Evolutionary conservation across 2,888 invertebrate species (phyloP), one percentile per base, ranked within the genome.

Genomic region (Lacanobia wlatinum): DNA sequence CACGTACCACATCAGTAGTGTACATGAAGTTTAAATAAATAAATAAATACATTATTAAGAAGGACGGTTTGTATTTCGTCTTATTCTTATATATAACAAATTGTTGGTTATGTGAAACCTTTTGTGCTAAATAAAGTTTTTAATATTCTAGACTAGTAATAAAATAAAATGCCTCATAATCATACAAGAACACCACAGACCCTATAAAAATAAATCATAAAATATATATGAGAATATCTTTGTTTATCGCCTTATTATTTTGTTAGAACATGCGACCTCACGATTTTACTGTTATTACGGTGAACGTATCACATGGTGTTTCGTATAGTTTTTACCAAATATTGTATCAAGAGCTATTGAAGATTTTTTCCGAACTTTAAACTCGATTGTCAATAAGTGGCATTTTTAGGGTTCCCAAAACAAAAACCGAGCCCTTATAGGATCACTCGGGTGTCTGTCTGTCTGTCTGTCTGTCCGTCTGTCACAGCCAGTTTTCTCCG

Each of bases 161-260:
- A n/a, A 34, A 34, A 18, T 56, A 56, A 56, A 28, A 56, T 2
- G 3, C 16, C 18, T 28, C 16, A 34, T 34, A 43, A 40, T 40
- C 8, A 8, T 40, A 28, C 0, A 18, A 55, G 18, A 56, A 56
- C 9, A 34, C 9, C 34, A 28, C 55, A 55, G 1, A 28, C 28
- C 28, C 55, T 18, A 18, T 34, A 3, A 56, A 55, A 56, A 34
- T 56, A 56, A 56, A 34, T 34, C 18, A 56, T 56, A 56, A 28
- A 56, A 56, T 28, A 56, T 56, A 9, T 18, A 18, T 14, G 6
- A 53, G 23, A 53, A 34, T 56, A 56, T 56, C 34, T 34, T 56
- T 56, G 55, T 56, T 56, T 56, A 56, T 56, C 8, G 16, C 23
- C 55, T 34, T 56, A 56, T 56, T 56, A 56, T 56, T 34, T 56